Base-by-base conservation (phyloP, 2,113 vertebrate species). In the Marmota monax region DNA sequence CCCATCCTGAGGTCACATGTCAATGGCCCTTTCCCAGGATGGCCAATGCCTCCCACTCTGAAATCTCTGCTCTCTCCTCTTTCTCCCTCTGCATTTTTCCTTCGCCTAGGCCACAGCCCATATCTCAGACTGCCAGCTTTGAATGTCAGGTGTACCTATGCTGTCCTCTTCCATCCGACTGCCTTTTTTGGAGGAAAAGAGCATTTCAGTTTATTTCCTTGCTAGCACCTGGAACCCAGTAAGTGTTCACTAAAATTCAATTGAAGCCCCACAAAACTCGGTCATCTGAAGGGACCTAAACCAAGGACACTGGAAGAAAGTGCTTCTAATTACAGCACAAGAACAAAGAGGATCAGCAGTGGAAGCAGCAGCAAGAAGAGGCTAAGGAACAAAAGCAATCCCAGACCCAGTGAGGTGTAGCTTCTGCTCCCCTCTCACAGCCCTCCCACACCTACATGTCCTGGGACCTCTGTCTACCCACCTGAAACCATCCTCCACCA, bases 391-490 rank as follows among this genome's bases (percentile, higher is more conserved):
- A 56, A 65, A 27, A 25, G 9, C 13, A 37, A 18, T 20, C 53
- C 6, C n/a, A 29, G 13, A 18, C n/a, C 63, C 20, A 1, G 4
- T 27, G 32, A 11, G 9, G 20, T 25, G 37, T 14, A 10, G 13
- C 73, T 45, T 74, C 88, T 22, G 22, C 34, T 58, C 88, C 84
- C 88, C 53, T 96, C 95, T 97, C 92, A 90, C 37, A 7, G 4
- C 32, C 16, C 27, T 74, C 37, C 39, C 48, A 29, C 72, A n/a
- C 37, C 18, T 34, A 14, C 58, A 39, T 23, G 53, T 74, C 58
- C 53, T 61, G 84, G 61, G 84, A 67, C 32, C 16, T 61, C 51
- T 48, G 29, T 61, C 42, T 42, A 53, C 17, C 27, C 74, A 16
- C 42, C 27, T 18, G 17, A 45, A 23, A 34, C 25, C n/a, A 29